Evolutionary conservation across 2,797 vertebrate genomes (phyloP).

Genomic region (Mallotus villosus): DNA sequence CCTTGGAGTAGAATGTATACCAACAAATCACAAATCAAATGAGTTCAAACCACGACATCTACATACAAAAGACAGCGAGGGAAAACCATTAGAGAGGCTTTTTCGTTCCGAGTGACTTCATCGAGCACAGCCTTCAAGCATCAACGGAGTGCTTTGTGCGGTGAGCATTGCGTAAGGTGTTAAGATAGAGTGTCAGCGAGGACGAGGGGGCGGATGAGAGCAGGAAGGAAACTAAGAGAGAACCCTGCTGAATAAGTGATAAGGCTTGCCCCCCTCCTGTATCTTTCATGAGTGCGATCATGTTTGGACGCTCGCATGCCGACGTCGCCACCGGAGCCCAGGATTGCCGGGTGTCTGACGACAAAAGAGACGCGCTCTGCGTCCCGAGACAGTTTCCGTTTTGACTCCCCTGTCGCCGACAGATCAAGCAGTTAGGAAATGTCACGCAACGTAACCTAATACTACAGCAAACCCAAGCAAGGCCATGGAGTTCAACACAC

Average conservation of each 20-base stretch:
- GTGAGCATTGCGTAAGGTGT: constrained; percentile 36
- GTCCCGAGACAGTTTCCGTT: constrained; percentile 28
- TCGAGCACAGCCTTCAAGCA: not conserved
- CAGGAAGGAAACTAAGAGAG: constrained; percentile 34
- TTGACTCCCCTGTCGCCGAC: constrained; percentile 15
- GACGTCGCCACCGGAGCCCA: constrained; percentile 17
- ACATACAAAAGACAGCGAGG: too few relatives aligned
- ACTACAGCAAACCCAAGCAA: constrained; percentile 1
- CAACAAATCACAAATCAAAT: too few relatives aligned
- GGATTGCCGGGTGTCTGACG: constrained; percentile 22
- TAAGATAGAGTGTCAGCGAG: constrained; percentile 10
- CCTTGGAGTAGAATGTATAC: too few relatives aligned
- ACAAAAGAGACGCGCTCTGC: constrained; percentile 15
- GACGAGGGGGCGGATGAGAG: not conserved
- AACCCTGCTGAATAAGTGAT: constrained; percentile 61
- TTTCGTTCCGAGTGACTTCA: too few relatives aligned
- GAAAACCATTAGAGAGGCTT: too few relatives aligned
- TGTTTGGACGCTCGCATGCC: constrained; percentile 39
- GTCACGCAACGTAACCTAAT: constrained; percentile 29
- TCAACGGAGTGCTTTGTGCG: too few relatives aligned
- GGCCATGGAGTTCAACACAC: not conserved
- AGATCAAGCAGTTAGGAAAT: constrained; percentile 11
- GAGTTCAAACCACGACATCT: too few relatives aligned
- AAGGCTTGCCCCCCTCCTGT: constrained; percentile 54
- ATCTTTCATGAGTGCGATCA: constrained; percentile 61